A percentile compares a stretch with the other conserved stretches of the same genome.
Evolutionary conservation across 1,140 invertebrate genomes (phyloP).

Genomic region (Drosophila suzukii): DNA sequence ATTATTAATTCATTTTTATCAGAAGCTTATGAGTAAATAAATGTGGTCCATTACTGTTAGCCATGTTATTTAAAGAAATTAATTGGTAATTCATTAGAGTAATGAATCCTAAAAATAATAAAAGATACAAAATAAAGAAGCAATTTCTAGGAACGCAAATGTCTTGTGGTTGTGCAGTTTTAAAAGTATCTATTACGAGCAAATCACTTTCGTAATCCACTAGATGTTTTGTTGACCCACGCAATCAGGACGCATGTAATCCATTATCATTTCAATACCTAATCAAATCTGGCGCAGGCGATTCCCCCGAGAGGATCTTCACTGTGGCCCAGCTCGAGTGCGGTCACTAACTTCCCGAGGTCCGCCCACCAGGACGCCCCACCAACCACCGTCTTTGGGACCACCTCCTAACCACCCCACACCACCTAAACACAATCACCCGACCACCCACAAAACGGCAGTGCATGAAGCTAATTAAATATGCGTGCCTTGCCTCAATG

Average conservation of each 20-base stretch:
- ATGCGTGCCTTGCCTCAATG: slow-evolving; percentile 61
- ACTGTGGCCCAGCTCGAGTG: slow-evolving; percentile 39
- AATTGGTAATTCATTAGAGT: too few species aligned
- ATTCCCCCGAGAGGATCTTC: slow-evolving; percentile 28
- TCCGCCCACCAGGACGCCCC: background rate
- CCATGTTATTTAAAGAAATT: too few species aligned
- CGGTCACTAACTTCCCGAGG: slow-evolving; percentile 33
- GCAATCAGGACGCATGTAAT: slow-evolving; percentile 1
- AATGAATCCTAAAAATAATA: too few species aligned
- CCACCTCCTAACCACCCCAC: background rate
- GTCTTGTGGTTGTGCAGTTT: too few species aligned
- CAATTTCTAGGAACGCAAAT: too few species aligned
- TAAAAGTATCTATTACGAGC: background rate
- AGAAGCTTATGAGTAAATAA: background rate
- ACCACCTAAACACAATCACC: background rate
- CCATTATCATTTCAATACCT: slow-evolving; percentile 38
- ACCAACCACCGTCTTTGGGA: background rate
- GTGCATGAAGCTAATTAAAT: slow-evolving; percentile 66
- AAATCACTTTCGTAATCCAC: slow-evolving; percentile 1
- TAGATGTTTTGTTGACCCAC: background rate
- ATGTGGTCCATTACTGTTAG: background rate
- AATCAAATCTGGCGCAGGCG: slow-evolving; percentile 31
- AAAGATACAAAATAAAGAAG: too few species aligned
- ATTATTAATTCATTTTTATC: too few species aligned
- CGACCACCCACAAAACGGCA: slow-evolving; percentile 23